Conservation (phyloP, 2,797 vertebrate species). For the Sebastes baramenuke region DNA sequence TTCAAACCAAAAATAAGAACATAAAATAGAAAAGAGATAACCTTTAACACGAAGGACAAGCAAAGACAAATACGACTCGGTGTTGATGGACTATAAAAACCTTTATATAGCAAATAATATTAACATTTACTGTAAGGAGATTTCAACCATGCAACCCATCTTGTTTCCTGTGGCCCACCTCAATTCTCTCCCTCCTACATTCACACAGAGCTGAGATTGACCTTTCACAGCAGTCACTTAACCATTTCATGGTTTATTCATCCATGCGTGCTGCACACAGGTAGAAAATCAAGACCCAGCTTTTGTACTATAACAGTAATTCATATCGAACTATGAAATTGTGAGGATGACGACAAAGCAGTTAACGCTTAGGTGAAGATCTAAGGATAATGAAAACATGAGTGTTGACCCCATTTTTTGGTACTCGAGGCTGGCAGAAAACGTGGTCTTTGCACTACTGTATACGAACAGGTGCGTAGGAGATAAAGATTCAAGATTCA, state of each 20-base stretch:
- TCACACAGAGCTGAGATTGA: conserved; percentile 34
- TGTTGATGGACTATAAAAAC: conserved; percentile 1
- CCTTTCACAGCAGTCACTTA: conserved; percentile 37
- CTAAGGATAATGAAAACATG: conserved; percentile 3
- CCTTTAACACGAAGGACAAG: neutral
- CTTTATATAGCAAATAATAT: neutral
- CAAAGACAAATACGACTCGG: neutral
- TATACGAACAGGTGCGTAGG: too few species aligned
- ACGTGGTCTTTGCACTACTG: neutral
- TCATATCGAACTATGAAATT: conserved; percentile 24
- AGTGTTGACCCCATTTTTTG: neutral
- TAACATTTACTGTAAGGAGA: neutral
- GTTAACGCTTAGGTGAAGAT: neutral
- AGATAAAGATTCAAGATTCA: neutral
- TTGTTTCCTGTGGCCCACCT: neutral
- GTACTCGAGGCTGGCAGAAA: neutral
- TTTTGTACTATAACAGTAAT: conserved; percentile 14
- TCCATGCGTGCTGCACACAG: conserved; percentile 6
- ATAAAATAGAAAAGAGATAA: neutral
- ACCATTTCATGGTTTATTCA: conserved; percentile 36
- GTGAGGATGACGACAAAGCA: neutral
- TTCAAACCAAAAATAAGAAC: neutral
- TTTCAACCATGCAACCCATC: neutral
- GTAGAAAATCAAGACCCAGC: conserved; percentile 15
- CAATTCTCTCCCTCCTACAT: neutral